phyloP scores from a whole-genome alignment of 2,888 invertebrate species.

The Macrosoma leucophasiata region DNA sequence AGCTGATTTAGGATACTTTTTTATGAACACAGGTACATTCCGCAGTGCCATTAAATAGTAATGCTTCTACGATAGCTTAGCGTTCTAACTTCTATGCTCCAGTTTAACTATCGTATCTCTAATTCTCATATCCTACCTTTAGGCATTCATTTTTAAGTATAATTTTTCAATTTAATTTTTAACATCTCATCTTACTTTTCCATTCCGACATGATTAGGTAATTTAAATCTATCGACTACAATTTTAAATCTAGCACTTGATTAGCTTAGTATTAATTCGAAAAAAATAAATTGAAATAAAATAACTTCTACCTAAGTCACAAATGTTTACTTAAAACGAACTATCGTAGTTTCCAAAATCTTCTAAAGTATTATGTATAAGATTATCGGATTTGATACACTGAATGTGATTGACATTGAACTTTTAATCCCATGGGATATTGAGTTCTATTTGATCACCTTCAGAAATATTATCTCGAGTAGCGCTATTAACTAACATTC shows the following conservation, averaged over 20 bases:
- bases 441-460: slow-evolving; percentile 2
- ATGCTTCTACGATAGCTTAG: slow-evolving; percentile 59
- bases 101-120: slow-evolving; percentile 24
- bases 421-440: slow-evolving; percentile 11
- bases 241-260: slow-evolving; percentile 57
- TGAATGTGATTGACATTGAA: slow-evolving; percentile 32
- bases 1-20: slow-evolving; percentile 68
- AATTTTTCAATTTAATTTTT: too few relatives aligned
- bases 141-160: too few relatives aligned
- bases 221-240: slow-evolving; percentile 36
- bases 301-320: slow-evolving; percentile 53
- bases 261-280: slow-evolving; percentile 66
- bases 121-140: slow-evolving; percentile 11
- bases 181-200: too few relatives aligned
- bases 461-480: slow-evolving; percentile 35
- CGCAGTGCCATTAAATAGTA: slow-evolving; percentile 69
- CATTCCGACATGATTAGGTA: slow-evolving; percentile 18
- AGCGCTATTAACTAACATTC: slow-evolving; percentile 62
- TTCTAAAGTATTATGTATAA: slow-evolving; percentile 70
- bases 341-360: slow-evolving; percentile 65
- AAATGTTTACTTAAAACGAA: slow-evolving; percentile 56
- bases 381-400: slow-evolving; percentile 44
- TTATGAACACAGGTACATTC: slow-evolving; percentile 70
- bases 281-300: slow-evolving; percentile 55
- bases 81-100: slow-evolving; percentile 50